phyloP scores from a whole-genome alignment of 2,888 invertebrate species.

The Oeneis ivallda region DNA sequence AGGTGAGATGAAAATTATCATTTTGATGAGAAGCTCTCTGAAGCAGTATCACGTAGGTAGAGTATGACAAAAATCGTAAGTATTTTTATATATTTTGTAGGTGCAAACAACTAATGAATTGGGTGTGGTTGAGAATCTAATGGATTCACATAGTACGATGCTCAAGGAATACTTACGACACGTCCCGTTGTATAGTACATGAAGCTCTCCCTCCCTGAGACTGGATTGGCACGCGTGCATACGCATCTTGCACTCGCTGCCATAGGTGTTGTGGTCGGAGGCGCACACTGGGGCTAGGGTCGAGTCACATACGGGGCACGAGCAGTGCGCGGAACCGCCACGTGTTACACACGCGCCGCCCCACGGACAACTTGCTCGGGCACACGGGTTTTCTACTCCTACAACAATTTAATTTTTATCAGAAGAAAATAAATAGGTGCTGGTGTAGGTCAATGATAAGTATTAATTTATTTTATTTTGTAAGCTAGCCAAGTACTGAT shows the following conservation, averaged over 20 bases:
- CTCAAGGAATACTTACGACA: slow-evolving; percentile 64
- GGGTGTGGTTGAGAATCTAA: too few relatives aligned
- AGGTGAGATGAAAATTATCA: slow-evolving; percentile 21
- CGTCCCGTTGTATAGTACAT: slow-evolving; percentile 82
- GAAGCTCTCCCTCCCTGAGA: slow-evolving; percentile 84
- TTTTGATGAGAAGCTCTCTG: slow-evolving; percentile 11
- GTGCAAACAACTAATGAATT: background rate
- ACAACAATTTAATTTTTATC: slow-evolving; percentile 9
- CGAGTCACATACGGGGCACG: slow-evolving; percentile 88
- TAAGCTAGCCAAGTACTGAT: too few relatives aligned
- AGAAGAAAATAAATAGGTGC: too few relatives aligned
- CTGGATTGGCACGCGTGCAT: slow-evolving; percentile 90
- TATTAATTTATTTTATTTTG: too few relatives aligned
- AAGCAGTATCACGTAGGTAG: background rate
- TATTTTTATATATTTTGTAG: background rate
- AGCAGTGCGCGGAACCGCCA: slow-evolving; percentile 84
- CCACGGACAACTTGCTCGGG: slow-evolving; percentile 82
- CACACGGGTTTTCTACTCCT: slow-evolving; percentile 83
- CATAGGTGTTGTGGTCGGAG: slow-evolving; percentile 89
- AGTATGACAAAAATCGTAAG: background rate
- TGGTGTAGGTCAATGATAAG: too few relatives aligned
- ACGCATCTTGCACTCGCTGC: slow-evolving; percentile 91
- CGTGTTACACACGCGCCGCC: slow-evolving; percentile 86
- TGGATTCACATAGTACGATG: background rate
- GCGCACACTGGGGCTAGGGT: slow-evolving; percentile 89